Evolutionary conservation across 2,113 vertebrate genomes (phyloP).

Genomic region (Pterocles orientalis): DNA sequence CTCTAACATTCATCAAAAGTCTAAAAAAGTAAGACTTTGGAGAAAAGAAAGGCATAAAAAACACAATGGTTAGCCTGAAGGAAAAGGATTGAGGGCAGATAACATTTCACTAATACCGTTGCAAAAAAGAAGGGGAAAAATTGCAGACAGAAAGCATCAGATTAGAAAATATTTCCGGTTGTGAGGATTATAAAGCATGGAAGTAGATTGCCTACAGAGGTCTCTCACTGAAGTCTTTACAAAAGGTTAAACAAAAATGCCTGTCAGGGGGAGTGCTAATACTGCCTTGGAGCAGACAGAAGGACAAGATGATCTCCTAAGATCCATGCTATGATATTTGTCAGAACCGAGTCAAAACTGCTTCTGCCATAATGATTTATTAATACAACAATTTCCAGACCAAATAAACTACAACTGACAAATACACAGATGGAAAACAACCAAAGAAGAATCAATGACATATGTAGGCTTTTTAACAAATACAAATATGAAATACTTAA

Average conservation of each 20-base stretch:
- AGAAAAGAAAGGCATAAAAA: background rate
- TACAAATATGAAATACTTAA: background rate
- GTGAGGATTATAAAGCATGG: background rate
- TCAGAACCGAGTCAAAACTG: background rate
- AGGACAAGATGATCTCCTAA: background rate
- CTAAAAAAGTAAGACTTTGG: background rate
- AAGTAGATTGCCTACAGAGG: background rate
- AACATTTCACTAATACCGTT: background rate
- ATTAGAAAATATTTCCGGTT: background rate
- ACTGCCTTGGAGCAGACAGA: background rate
- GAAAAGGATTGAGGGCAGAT: background rate
- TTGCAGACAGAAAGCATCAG: background rate
- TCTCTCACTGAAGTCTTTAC: background rate
- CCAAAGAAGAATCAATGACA: background rate
- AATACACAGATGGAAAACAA: background rate
- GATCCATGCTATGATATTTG: background rate
- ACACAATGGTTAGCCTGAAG: background rate
- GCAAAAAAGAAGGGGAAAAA: background rate
- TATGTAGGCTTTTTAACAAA: background rate
- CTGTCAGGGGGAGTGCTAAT: background rate
- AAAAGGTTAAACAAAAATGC: constrained; percentile 21
- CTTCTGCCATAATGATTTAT: background rate
- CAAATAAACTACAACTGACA: background rate
- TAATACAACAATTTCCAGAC: background rate
- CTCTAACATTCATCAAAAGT: background rate